These are phyloP conservation scores for Actinia tenebrosa DNA, from an alignment of 64 coral and sea anemone genomes.

Conservation along the genomic window DNA sequence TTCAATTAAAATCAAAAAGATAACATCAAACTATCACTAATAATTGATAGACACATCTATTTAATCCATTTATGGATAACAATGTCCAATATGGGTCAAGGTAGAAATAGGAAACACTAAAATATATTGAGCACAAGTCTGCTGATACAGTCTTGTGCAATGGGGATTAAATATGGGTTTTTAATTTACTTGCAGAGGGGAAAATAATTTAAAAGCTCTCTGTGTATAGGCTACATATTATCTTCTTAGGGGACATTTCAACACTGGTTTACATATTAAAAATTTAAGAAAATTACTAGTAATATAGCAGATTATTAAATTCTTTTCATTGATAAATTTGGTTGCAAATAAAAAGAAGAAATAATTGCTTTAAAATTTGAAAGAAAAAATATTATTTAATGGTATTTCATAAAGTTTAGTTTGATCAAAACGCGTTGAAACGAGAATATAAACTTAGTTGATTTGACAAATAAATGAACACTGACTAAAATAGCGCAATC, in stretches of 20 bases:
- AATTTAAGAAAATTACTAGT: not conserved
- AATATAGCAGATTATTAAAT: not conserved
- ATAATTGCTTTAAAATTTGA: too few relatives aligned
- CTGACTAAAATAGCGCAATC: not conserved
- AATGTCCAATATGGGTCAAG: not conserved
- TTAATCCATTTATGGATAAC: not conserved
- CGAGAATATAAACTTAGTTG: not conserved
- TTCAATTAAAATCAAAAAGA: not conserved
- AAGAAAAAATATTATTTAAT: too few relatives aligned
- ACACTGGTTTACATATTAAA: too few relatives aligned
- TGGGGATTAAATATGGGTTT: not conserved
- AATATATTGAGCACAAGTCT: not conserved
- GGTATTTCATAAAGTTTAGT: too few relatives aligned
- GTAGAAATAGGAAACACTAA: not conserved
- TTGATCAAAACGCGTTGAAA: not conserved
- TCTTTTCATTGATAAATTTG: not conserved
- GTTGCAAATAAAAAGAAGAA: too few relatives aligned
- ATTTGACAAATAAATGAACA: not conserved
- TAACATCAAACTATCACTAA: not conserved
- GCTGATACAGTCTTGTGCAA: not conserved
- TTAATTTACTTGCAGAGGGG: not conserved
- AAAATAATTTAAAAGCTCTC: not conserved
- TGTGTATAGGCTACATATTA: too few relatives aligned
- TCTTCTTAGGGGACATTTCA: too few relatives aligned
- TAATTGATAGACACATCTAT: not conserved